Percentiles rank a stretch among this genome's conserved stretches.
These are phyloP conservation scores for Aphrocallistes beatrix DNA, from an alignment of 37 sponge, comb jelly and placozoan species.

Conservation along the genomic window DNA sequence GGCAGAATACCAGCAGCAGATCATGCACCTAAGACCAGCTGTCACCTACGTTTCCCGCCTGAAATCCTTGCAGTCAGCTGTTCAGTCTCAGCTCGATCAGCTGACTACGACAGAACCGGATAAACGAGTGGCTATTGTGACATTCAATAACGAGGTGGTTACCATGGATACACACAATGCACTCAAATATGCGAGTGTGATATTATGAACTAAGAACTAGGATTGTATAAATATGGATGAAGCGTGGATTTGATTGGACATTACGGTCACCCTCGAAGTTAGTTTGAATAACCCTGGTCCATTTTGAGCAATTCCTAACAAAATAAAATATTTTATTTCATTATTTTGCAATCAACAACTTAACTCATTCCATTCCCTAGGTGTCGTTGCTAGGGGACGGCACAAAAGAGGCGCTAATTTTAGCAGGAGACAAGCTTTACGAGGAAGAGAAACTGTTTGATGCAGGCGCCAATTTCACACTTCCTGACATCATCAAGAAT, in stretches of 20 bases:
- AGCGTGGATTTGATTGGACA: too few species aligned
- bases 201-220: too few species aligned
- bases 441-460: conserved; percentile 43
- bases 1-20: conserved; percentile 21
- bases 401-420: conserved; percentile 33
- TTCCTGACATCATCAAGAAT: conserved; percentile 46
- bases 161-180: too few species aligned
- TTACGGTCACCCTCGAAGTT: too few species aligned
- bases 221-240: too few species aligned
- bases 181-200: too few species aligned
- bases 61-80: conserved; percentile 72
- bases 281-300: too few species aligned
- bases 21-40: conserved; percentile 36
- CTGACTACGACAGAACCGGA: conserved; percentile 38
- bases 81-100: conserved; percentile 49
- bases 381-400: conserved; percentile 67
- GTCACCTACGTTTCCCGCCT: conserved; percentile 48
- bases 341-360: too few species aligned
- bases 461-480: conserved; percentile 29
- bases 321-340: too few species aligned
- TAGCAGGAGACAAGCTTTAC: conserved; percentile 71
- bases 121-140: conserved; percentile 44
- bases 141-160: conserved; percentile 72
- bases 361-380: conserved; percentile 21
- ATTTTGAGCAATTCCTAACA: too few species aligned